Conservation (phyloP, 2,113 vertebrate species). For the Pelodiscus sinensis region DNA sequence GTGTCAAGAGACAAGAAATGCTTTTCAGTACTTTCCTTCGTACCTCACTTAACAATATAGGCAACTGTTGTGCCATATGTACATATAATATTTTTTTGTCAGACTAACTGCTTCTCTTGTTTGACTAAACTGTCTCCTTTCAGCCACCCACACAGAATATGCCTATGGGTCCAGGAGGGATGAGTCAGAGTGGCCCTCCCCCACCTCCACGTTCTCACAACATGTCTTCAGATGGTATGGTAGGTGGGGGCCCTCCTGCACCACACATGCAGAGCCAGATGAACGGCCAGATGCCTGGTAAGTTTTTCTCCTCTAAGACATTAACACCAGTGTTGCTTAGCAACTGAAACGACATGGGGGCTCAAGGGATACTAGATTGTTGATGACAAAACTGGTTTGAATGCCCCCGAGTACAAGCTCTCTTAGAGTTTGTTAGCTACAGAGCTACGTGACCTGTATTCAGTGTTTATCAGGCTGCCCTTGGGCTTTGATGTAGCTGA, state of each 20-base stretch:
- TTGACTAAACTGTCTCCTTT: slow-evolving; percentile 80
- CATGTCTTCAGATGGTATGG: slow-evolving; percentile 96
- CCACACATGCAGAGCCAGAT: slow-evolving; percentile 99
- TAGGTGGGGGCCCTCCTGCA: slow-evolving; percentile 91
- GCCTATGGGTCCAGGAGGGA: slow-evolving; percentile 95
- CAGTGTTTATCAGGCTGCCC: slow-evolving; percentile 86
- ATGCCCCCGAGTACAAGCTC: slow-evolving; percentile 83
- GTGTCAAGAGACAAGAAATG: background rate
- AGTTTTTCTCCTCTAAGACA: slow-evolving; percentile 83
- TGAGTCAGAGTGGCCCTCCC: slow-evolving; percentile 93
- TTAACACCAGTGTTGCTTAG: slow-evolving; percentile 90
- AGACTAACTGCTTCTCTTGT: slow-evolving; percentile 72
- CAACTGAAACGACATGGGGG: slow-evolving; percentile 87
- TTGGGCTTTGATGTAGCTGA: slow-evolving; percentile 86
- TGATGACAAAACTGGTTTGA: slow-evolving; percentile 90
- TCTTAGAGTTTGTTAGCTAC: slow-evolving; percentile 86
- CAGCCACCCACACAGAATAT: slow-evolving; percentile 98
- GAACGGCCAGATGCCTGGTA: slow-evolving; percentile 99
- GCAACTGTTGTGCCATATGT: slow-evolving; percentile 52
- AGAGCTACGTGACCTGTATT: slow-evolving; percentile 89
- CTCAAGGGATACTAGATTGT: slow-evolving; percentile 88
- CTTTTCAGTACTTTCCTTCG: slow-evolving; percentile 27
- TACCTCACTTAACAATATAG: slow-evolving; percentile 37
- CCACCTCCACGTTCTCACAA: slow-evolving; percentile 94
- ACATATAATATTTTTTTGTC: slow-evolving; percentile 71